These are phyloP conservation scores for Nematostella vectensis DNA, from an alignment of 92 coral and sea anemone genomes.

Conservation along the genomic window DNA sequence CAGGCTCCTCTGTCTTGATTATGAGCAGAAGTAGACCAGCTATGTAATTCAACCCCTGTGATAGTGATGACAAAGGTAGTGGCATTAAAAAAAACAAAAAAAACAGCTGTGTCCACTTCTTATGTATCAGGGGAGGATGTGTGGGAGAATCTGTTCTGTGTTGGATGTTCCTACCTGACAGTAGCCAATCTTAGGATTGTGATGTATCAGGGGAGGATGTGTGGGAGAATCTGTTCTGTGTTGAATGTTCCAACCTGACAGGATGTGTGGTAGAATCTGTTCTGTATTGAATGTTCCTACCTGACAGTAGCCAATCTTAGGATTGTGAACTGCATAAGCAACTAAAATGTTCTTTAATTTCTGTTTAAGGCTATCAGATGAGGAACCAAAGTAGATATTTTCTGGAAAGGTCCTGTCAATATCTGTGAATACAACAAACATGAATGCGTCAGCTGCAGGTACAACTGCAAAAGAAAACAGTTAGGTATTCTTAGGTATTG, in stretches of 20 bases:
- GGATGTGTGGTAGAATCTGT: slow-evolving; percentile 16
- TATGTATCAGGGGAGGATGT: neutral
- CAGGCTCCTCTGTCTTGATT: slow-evolving; percentile 71
- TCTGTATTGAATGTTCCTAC: too few relatives aligned
- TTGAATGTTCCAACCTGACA: too few relatives aligned
- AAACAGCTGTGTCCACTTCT: neutral
- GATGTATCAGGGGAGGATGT: slow-evolving; percentile 4
- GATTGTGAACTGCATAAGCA: slow-evolving; percentile 86
- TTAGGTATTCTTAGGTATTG: too few relatives aligned
- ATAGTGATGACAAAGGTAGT: too few relatives aligned
- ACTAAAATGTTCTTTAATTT: slow-evolving; percentile 71
- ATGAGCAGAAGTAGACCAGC: slow-evolving; percentile 85
- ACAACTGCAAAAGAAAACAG: neutral
- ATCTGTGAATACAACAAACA: slow-evolving; percentile 43
- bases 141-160: slow-evolving; percentile 15
- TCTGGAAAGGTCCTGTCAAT: slow-evolving; percentile 95
- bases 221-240: slow-evolving; percentile 15
- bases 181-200: slow-evolving; percentile 89
- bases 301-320: slow-evolving; percentile 95
- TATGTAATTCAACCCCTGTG: slow-evolving; percentile 79
- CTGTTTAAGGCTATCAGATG: slow-evolving; percentile 40
- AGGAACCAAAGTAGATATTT: slow-evolving; percentile 64
- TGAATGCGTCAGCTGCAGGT: neutral
- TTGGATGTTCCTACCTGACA: too few relatives aligned
- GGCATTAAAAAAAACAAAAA: neutral